Evolutionary conservation across 2,797 vertebrate genomes (phyloP).

Genomic region (Eulemur coronatus): DNA sequence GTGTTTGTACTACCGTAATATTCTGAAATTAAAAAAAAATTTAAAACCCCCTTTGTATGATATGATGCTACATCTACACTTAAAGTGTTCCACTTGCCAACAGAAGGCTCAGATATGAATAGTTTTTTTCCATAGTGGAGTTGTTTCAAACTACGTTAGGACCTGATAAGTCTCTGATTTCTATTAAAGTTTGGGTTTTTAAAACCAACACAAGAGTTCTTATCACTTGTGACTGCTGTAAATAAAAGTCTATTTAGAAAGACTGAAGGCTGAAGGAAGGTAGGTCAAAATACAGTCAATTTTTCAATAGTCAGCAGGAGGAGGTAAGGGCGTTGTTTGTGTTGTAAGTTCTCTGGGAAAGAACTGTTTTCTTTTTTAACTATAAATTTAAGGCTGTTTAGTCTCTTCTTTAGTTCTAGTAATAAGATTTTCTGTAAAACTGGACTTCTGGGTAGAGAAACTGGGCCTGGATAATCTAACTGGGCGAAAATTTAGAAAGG

Average conservation of each 20-base stretch:
- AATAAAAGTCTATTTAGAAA: constrained; percentile 27
- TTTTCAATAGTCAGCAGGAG: neutral
- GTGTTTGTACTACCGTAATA: no score
- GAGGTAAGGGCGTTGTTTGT: neutral
- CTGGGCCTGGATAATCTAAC: neutral
- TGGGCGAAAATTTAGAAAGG: neutral
- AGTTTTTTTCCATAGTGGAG: neutral
- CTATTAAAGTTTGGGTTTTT: neutral
- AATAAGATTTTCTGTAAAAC: neutral
- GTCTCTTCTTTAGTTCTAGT: neutral
- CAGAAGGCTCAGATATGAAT: constrained; percentile 8
- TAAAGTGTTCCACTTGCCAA: neutral
- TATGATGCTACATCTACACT: neutral
- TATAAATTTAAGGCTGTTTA: constrained; percentile 22
- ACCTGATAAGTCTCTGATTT: neutral
- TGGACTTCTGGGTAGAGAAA: neutral
- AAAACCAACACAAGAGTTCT: constrained; percentile 28
- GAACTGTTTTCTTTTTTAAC: constrained; percentile 23
- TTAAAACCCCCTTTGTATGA: neutral
- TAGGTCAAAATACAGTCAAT: neutral
- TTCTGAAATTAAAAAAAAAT: no score
- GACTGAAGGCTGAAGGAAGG: neutral
- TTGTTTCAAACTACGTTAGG: constrained; percentile 8
- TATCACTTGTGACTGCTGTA: neutral
- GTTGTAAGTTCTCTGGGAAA: neutral